Conservation (phyloP, 1,140 invertebrate genomes). For the Trigoniulus corallinus region DNA sequence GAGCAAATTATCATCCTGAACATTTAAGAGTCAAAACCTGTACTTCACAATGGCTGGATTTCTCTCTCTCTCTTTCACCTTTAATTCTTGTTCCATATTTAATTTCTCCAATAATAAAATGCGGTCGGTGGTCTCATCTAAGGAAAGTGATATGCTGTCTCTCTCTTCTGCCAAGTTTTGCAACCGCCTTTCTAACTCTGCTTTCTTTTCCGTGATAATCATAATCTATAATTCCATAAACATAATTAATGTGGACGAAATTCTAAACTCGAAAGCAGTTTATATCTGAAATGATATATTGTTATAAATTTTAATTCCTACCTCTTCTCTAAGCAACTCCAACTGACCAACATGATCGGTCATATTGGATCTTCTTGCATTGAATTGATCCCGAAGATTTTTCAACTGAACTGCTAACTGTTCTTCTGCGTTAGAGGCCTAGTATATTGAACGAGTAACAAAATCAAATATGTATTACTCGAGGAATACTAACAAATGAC, state of each 20-base stretch:
- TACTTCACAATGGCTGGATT: no score
- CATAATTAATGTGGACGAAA: no score
- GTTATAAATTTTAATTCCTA: no score
- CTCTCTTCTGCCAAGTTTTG: conserved; percentile 50
- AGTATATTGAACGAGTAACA: conserved; percentile 9
- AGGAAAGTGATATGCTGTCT: conserved; percentile 50
- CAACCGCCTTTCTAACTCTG: conserved; percentile 59
- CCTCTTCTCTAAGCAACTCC: conserved; percentile 71
- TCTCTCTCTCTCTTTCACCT: no score
- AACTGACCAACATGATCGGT: conserved; percentile 75
- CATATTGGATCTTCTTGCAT: conserved; percentile 48
- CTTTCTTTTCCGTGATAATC: conserved; percentile 62
- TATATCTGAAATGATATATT: no score
- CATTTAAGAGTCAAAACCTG: no score
- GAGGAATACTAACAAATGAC: background rate
- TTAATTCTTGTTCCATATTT: conserved; percentile 59
- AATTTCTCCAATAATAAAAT: conserved; percentile 67
- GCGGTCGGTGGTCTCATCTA: conserved; percentile 77
- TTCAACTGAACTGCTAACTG: conserved; percentile 62
- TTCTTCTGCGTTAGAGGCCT: conserved; percentile 56
- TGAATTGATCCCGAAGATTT: conserved; percentile 62
- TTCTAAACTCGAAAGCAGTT: no score
- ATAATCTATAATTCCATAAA: conserved; percentile 42
- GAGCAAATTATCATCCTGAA: conserved; percentile 2
- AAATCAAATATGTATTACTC: background rate